Percentiles rank a stretch among this genome's conserved stretches.
Evolutionary conservation across 2,888 invertebrate species (phyloP).

Genomic region (Dimorphilus gyrociliatus): DNA sequence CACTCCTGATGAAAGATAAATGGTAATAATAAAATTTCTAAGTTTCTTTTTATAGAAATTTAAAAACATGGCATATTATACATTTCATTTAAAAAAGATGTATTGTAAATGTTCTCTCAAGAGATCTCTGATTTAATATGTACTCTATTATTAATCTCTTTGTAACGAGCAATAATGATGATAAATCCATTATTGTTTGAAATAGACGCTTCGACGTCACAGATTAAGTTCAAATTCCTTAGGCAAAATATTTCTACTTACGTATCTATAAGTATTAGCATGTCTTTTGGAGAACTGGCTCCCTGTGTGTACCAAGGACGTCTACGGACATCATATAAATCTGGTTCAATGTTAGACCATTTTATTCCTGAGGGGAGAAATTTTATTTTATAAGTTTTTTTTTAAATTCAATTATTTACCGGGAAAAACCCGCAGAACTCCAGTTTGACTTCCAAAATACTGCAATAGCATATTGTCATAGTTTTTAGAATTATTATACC

Average conservation of each 20-base stretch:
- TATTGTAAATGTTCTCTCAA: too few species aligned
- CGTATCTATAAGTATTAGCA: conserved; percentile 42
- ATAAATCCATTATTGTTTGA: too few species aligned
- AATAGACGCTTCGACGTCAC: too few species aligned
- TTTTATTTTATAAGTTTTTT: not conserved
- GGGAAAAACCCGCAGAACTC: conserved; percentile 39
- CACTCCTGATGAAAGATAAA: too few species aligned
- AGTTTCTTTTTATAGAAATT: too few species aligned
- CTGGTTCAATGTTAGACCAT: conserved; percentile 26
- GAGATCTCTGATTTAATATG: too few species aligned
- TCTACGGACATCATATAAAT: conserved; percentile 39
- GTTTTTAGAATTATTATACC: conserved; percentile 29
- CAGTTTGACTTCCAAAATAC: conserved; percentile 40
- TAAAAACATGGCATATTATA: too few species aligned
- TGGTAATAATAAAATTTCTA: too few species aligned
- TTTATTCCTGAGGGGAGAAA: conserved; percentile 17
- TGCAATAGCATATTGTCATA: conserved; percentile 40
- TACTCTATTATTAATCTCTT: too few species aligned
- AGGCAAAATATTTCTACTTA: conserved; percentile 18
- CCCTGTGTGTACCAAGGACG: conserved; percentile 41
- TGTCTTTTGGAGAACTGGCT: conserved; percentile 41
- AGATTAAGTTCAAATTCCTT: conserved; percentile 1
- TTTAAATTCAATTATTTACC: conserved; percentile 18
- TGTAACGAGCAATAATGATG: too few species aligned
- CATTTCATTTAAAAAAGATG: too few species aligned